Base-by-base conservation (phyloP, 1,140 invertebrate genomes). In the Diabrotica undecimpunctata region DNA sequence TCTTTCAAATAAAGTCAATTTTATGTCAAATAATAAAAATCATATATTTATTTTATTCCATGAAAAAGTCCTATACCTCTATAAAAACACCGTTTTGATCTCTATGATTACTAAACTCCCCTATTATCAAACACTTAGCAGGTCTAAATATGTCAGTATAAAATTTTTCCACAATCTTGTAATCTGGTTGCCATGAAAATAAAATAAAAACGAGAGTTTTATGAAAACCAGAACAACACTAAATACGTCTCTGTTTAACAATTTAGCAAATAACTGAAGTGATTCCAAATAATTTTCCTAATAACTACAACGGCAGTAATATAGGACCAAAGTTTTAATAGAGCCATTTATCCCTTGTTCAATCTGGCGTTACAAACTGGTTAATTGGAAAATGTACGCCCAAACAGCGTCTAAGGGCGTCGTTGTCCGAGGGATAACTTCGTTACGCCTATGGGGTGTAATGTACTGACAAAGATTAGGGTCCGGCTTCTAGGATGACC, bases 281-380 rank as follows among this genome's bases (percentile, higher is more conserved):
- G 10, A 61, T 61, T 61, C 41, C 59, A 41, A 61, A 61, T 52
- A 52, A 61, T 61, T 61, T 61, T 38, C 12, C 37, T 61, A 52
- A 54, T 54, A 13, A 13, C 12, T 54, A 13, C 54, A 54, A 46
- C 41, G n/a, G n/a, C 41, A 46, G 8, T 57, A 57, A 57, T 57
- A 12, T 37, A 38, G 37, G 12, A 35, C 25, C 36, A 38, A 57
- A 41, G 55, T 57, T 57, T 57, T 57, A 57, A 57, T 57, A 12
- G 55, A 38, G 12, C 36, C 36, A 36, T 57, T 38, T 37, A 57
- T 57, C 37, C 55, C 37, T 7, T 57, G 55, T 57, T 57, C 55
- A 57, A 57, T 57, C 25, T 37, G 55, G 55, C 37, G 55, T n/a
- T 37, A 57, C 55, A 37, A 57, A 57, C 25, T 57, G 36, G 55